Percentiles rank a stretch among this genome's conserved stretches.
phyloP scores from a whole-genome alignment of 2,797 vertebrate genomes.

The Pangasius mekongensis region DNA sequence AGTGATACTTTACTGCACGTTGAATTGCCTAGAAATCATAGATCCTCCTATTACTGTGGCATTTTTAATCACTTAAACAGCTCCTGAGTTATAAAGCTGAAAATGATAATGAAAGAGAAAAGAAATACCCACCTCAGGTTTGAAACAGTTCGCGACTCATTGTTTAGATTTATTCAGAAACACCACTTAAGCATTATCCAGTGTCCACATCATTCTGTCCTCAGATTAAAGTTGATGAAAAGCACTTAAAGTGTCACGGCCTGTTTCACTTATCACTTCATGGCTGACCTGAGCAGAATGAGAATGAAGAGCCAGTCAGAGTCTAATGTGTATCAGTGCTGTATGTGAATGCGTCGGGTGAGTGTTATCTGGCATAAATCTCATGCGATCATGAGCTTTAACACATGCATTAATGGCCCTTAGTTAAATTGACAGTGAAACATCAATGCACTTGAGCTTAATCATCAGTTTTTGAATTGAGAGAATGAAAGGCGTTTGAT shows the following conservation, averaged over 20 bases:
- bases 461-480: background rate
- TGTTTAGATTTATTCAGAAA: conserved; percentile 29
- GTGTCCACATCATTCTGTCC: conserved; percentile 55
- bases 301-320: conserved; percentile 15
- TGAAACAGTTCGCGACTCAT: background rate
- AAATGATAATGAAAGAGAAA: background rate
- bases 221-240: conserved; percentile 44
- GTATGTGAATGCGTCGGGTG: background rate
- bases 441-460: conserved; percentile 8
- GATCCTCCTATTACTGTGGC: background rate
- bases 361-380: conserved; percentile 11
- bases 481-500: background rate
- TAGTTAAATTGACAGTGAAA: conserved; percentile 19
- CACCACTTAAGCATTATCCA: background rate
- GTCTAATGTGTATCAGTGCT: conserved; percentile 21
- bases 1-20: no score
- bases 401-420: background rate
- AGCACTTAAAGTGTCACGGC: conserved; percentile 25
- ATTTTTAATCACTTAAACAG: background rate
- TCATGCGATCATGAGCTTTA: background rate
- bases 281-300: conserved; percentile 22
- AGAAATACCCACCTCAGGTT: background rate
- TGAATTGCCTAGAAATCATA: background rate
- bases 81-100: background rate
- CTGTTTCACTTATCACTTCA: conserved; percentile 21